Percentiles rank a stretch among this genome's conserved stretches.
Conservation (phyloP, 1,140 invertebrate species). For the Epicauta chinensis region DNA sequence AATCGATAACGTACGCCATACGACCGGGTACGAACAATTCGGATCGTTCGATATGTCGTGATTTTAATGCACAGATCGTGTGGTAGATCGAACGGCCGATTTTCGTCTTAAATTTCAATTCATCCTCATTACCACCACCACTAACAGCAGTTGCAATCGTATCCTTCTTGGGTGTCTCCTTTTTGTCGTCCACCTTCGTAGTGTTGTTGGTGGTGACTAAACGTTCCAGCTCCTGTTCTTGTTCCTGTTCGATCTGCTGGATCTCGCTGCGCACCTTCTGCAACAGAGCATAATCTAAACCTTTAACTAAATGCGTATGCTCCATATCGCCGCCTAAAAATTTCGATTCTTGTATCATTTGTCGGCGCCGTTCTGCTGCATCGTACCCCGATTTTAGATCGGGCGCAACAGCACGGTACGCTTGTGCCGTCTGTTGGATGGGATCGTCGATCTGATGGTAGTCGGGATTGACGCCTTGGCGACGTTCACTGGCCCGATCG, state of each 20-base stretch:
- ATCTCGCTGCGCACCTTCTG: slow-evolving; percentile 88
- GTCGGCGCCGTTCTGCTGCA: slow-evolving; percentile 89
- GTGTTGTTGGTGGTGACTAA: slow-evolving; percentile 50
- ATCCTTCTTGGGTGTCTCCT: slow-evolving; percentile 53
- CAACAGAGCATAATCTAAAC: slow-evolving; percentile 97
- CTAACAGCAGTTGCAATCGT: too few species aligned
- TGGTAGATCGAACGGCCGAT: slow-evolving; percentile 72
- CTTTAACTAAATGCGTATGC: slow-evolving; percentile 99
- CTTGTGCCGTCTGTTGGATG: slow-evolving; percentile 70
- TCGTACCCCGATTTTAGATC: slow-evolving; percentile 90
- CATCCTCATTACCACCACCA: slow-evolving; percentile 51
- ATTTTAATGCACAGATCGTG: slow-evolving; percentile 57
- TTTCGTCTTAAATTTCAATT: slow-evolving; percentile 73
- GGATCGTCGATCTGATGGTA: slow-evolving; percentile 71
- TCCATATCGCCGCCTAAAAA: slow-evolving; percentile 99
- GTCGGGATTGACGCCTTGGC: slow-evolving; percentile 81
- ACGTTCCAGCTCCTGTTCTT: slow-evolving; percentile 78
- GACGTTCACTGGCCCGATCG: slow-evolving; percentile 86
- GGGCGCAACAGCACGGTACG: slow-evolving; percentile 91
- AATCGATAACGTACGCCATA: slow-evolving; percentile 97
- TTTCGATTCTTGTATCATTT: slow-evolving; percentile 98
- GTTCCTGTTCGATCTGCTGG: slow-evolving; percentile 69
- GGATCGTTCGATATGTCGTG: slow-evolving; percentile 72
- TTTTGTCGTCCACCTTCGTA: slow-evolving; percentile 55
- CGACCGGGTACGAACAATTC: slow-evolving; percentile 93